A percentile compares a stretch with the other conserved stretches of the same genome.
phyloP scores from a whole-genome alignment of 2,888 invertebrate genomes.

The Monoplex corrugatus region DNA sequence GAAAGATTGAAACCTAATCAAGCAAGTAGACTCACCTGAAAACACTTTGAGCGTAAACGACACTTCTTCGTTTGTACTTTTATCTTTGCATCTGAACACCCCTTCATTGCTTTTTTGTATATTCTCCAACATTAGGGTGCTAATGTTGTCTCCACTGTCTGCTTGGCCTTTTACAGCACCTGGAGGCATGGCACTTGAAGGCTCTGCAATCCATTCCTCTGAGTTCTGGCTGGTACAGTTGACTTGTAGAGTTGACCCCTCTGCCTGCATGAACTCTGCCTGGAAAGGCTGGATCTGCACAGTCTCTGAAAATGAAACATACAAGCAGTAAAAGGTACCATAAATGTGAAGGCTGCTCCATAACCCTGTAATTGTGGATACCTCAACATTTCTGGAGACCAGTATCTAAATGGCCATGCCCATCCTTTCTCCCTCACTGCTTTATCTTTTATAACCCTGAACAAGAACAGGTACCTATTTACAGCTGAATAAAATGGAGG shows the following conservation, averaged over 20 bases:
- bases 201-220: neutral
- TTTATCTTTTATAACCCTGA: too few species aligned
- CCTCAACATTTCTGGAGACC: too few species aligned
- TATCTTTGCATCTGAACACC: neutral
- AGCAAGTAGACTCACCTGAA: neutral
- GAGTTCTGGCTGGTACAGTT: neutral
- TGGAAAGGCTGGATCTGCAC: constrained; percentile 4
- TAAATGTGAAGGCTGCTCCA: too few species aligned
- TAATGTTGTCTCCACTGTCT: neutral
- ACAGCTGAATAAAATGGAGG: too few species aligned
- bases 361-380: too few species aligned
- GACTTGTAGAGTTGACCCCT: neutral
- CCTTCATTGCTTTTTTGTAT: neutral
- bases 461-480: too few species aligned
- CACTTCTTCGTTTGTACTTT: neutral
- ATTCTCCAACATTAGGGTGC: neutral
- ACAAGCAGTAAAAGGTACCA: too few species aligned
- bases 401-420: too few species aligned
- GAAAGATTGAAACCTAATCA: neutral
- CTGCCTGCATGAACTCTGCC: neutral
- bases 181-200: neutral
- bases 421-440: too few species aligned
- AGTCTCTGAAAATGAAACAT: constrained; percentile 1
- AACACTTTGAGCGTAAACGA: neutral
- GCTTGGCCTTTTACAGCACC: neutral